Base-by-base conservation (phyloP, 2,113 vertebrate species). In the Scatophagus argus region DNA sequence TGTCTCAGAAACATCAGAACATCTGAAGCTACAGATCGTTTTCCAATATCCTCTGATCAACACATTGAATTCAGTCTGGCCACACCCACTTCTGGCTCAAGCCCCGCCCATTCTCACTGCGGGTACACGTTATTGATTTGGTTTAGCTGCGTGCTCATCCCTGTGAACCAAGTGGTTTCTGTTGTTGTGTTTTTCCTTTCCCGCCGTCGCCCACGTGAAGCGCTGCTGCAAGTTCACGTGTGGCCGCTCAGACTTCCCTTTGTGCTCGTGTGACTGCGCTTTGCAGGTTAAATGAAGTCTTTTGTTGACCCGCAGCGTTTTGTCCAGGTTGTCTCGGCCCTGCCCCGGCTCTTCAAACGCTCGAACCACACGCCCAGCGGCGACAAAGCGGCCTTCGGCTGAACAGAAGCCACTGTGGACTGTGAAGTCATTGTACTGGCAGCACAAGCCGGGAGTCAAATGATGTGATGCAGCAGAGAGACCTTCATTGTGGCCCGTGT, bases 361-460 rank as follows among this genome's bases (percentile, higher is more conserved):
- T 17, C 1, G 19, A 74, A 80, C 75, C 86, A 71, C 84, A 84
- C 74, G 86, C 27, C 83, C 80, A n/a, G 80, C 82, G 52, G 83
- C 12, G 61, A 41, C 46, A 25, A 43, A 77, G 76, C 81, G 39
- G 85, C 75, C 54, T 41, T 14, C 2, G 38, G 9, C 11, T 84
- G 74, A 86, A 77, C 75, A 34, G 54, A 2, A 14, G 43, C 76
- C 62, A 78, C 87, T 90, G 90, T 90, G 32, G 89, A 85, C 85
- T 83, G 78, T 67, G 77, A n/a, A 67, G 68, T 84, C 85, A 85
- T 87, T 88, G 88, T 89, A 1, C 68, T 55, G 64, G 86, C 72
- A 54, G 71, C 70, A 0, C 73, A 60, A 60, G 76, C 49, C 21
- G 17, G 79, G 69, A 78, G 80, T 79, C 81, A 77, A 74, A 83